Evolutionary conservation across 2,888 invertebrate genomes (phyloP).

Genomic region (Diarsia brunnea): DNA sequence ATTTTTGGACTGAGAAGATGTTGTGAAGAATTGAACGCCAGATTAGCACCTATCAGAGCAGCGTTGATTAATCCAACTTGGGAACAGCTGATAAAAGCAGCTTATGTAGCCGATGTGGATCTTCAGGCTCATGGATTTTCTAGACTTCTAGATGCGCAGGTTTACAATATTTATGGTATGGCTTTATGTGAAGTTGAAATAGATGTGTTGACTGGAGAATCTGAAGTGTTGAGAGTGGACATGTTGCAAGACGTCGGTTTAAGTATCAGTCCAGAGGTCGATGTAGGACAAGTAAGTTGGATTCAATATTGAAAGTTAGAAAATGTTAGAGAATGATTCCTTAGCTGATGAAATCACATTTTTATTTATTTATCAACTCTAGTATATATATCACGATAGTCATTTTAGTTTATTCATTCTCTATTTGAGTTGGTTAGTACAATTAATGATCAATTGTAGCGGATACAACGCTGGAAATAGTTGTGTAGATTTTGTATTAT

Average conservation of each 20-base stretch:
- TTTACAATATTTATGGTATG: conserved; percentile 87
- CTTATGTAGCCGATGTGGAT: conserved; percentile 69
- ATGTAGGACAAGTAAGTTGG: conserved; percentile 90
- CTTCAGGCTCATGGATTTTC: conserved; percentile 73
- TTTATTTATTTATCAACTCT: background rate
- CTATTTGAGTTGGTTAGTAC: background rate
- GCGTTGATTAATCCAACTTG: conserved; percentile 82
- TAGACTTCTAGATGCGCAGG: conserved; percentile 53
- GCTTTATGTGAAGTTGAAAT: conserved; percentile 92
- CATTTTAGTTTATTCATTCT: background rate
- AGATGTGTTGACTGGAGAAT: conserved; percentile 93
- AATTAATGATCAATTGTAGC: background rate
- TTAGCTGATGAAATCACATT: background rate
- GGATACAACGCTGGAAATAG: background rate
- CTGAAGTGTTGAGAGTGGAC: conserved; percentile 90
- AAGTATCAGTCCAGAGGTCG: conserved; percentile 91
- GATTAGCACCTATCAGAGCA: conserved; percentile 82
- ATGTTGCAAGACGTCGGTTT: conserved; percentile 92
- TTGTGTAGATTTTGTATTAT: background rate
- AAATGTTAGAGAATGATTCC: background rate
- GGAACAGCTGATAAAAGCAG: conserved; percentile 85
- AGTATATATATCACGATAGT: no score
- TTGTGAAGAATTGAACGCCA: conserved; percentile 83
- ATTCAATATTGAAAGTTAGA: background rate
- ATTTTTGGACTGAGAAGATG: conserved; percentile 88